Evolutionary conservation across 1,140 invertebrate genomes (phyloP).

Genomic region (Subanguina moxae): DNA sequence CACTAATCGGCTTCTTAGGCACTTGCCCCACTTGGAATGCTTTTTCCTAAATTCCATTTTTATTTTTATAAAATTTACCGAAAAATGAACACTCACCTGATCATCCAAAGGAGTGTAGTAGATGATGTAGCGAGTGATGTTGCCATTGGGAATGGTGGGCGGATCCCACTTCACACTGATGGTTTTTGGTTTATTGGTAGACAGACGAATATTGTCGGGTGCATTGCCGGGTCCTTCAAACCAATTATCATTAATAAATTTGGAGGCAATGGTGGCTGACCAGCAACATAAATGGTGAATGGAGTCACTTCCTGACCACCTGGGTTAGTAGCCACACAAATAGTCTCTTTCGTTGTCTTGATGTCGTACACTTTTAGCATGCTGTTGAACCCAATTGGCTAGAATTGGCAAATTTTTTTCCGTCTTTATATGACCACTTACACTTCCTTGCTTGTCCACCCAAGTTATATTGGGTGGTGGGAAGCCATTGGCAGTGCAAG

Average conservation of each 20-base stretch:
- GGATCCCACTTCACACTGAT: conserved; percentile 54
- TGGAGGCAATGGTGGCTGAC: conserved; percentile 25
- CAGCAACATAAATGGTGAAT: conserved; percentile 54
- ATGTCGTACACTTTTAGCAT: conserved; percentile 50
- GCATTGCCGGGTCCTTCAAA: conserved; percentile 53
- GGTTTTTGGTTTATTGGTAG: conserved; percentile 49
- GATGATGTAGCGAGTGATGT: conserved; percentile 57
- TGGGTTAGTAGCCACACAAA: conserved; percentile 55
- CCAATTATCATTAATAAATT: conserved; percentile 9
- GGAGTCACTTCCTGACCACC: conserved; percentile 48
- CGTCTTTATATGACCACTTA: too few relatives aligned
- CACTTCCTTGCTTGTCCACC: conserved; percentile 55
- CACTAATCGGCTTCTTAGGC: conserved; percentile 49
- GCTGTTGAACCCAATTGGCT: conserved; percentile 47
- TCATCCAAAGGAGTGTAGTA: conserved; percentile 58
- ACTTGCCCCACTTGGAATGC: conserved; percentile 54
- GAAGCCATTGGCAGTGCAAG: conserved; percentile 52
- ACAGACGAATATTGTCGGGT: conserved; percentile 54
- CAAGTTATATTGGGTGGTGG: conserved; percentile 50
- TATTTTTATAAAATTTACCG: conserved; percentile 13
- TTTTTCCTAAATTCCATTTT: conserved; percentile 39
- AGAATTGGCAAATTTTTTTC: conserved; percentile 26
- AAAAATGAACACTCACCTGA: conserved; percentile 36
- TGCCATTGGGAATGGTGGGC: conserved; percentile 54
- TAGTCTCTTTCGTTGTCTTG: conserved; percentile 40